Evolutionary conservation across 2,113 vertebrate genomes (phyloP).

Genomic region (Canis aureus): DNA sequence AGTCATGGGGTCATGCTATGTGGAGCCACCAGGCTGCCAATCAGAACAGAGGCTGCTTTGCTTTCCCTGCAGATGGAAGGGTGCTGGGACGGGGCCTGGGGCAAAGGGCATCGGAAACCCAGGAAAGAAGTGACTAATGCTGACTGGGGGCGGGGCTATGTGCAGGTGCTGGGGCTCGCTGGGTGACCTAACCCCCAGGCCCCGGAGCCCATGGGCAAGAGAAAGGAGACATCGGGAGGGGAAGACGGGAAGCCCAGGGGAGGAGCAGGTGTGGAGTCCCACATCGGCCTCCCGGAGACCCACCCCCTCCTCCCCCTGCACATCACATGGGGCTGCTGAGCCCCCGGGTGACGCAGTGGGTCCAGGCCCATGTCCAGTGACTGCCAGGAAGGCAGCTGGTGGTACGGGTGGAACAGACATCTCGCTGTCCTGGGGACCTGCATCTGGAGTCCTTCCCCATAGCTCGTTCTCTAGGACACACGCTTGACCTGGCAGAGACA

Average conservation of each 20-base stretch:
- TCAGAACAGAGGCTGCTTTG: background rate
- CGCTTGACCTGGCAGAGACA: no score
- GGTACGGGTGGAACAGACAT: no score
- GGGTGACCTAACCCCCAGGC: no score
- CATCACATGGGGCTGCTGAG: background rate
- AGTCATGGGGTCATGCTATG: no score
- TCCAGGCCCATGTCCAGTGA: background rate
- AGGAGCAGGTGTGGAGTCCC: no score
- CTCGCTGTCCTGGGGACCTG: background rate
- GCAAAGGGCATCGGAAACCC: background rate
- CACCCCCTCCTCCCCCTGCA: no score
- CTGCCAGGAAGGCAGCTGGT: background rate
- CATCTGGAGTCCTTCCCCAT: background rate
- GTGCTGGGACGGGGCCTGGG: background rate
- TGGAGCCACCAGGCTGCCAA: background rate
- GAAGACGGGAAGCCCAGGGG: background rate
- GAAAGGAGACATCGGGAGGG: background rate
- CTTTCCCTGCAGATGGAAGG: background rate
- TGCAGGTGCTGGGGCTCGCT: no score
- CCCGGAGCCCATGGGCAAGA: background rate
- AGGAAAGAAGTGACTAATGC: background rate
- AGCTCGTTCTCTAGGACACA: background rate
- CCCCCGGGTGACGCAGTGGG: background rate
- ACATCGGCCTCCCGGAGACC: background rate
- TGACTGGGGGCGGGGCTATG: no score